These are phyloP conservation scores for Cygnus olor DNA, from an alignment of 2,797 vertebrate genomes.

Conservation along the genomic window DNA sequence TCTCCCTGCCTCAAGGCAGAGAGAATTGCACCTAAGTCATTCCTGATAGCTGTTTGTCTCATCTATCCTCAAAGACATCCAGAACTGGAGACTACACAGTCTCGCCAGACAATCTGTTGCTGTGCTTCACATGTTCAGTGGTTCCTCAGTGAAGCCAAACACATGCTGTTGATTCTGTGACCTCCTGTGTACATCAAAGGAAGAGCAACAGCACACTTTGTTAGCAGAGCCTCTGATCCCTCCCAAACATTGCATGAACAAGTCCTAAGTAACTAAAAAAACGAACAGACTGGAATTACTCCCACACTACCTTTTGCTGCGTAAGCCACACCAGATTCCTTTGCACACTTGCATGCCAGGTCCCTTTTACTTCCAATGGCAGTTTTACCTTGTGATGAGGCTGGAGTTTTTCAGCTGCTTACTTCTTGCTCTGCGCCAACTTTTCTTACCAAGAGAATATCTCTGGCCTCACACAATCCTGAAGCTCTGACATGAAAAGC, in stretches of 20 bases:
- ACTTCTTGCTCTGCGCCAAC: background rate
- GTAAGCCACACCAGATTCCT: background rate
- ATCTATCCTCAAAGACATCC: background rate
- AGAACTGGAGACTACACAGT: constrained; percentile 10
- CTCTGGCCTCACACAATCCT: background rate
- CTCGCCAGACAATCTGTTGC: constrained; percentile 49
- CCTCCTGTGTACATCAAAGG: accelerated
- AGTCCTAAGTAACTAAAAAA: background rate
- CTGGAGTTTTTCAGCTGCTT: background rate
- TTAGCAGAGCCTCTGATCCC: background rate
- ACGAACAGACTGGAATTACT: background rate
- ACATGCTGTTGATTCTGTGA: background rate
- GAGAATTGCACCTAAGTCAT: background rate
- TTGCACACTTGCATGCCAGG: background rate
- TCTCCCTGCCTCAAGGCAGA: background rate
- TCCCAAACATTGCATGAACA: background rate
- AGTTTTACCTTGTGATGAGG: background rate
- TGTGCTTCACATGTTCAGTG: background rate
- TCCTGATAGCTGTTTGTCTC: background rate
- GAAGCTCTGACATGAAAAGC: background rate
- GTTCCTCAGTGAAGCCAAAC: background rate
- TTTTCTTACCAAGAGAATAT: background rate
- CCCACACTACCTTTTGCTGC: background rate
- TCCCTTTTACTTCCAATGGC: background rate
- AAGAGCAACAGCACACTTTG: background rate